These are phyloP conservation scores for Eupeodes corollae DNA, from an alignment of 1,140 invertebrate species.

Conservation along the genomic window DNA sequence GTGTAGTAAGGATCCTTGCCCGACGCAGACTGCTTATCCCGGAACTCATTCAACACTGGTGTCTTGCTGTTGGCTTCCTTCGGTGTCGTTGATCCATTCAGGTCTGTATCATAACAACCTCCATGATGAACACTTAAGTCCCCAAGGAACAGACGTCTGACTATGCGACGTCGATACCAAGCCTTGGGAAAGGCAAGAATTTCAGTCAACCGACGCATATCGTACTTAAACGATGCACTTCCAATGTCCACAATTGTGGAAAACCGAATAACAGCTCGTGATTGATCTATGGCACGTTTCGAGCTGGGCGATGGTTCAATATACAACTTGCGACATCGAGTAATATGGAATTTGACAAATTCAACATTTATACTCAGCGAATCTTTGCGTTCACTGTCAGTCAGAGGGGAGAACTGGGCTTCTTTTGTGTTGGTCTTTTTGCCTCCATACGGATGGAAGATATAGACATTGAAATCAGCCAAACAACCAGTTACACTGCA, in stretches of 20 bases:
- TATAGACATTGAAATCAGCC: slow-evolving; percentile 93
- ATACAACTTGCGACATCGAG: slow-evolving; percentile 73
- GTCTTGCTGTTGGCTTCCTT: slow-evolving; percentile 7
- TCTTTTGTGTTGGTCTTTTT: slow-evolving; percentile 74
- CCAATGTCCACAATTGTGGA: slow-evolving; percentile 93
- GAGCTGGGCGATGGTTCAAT: slow-evolving; percentile 47
- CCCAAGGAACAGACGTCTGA: slow-evolving; percentile 83
- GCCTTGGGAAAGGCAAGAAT: slow-evolving; percentile 96
- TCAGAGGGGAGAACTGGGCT: slow-evolving; percentile 72
- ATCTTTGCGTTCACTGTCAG: slow-evolving; percentile 85
- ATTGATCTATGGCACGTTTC: slow-evolving; percentile 41
- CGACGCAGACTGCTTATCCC: neutral
- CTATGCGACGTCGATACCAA: slow-evolving; percentile 90
- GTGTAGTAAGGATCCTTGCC: slow-evolving; percentile 3
- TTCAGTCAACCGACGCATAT: slow-evolving; percentile 94
- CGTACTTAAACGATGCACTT: slow-evolving; percentile 97
- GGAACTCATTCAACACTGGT: slow-evolving; percentile 5
- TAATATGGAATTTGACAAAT: slow-evolving; percentile 93
- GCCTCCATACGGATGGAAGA: slow-evolving; percentile 94
- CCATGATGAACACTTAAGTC: slow-evolving; percentile 55
- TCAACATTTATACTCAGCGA: slow-evolving; percentile 93
- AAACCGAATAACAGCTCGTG: slow-evolving; percentile 74
- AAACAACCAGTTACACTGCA: slow-evolving; percentile 88
- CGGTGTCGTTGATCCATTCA: slow-evolving; percentile 15
- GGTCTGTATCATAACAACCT: slow-evolving; percentile 16